Evolutionary conservation across 2,888 invertebrate genomes (phyloP), one percentile per base, ranked within the genome.

Genomic region (Muschampia plurimacula): DNA sequence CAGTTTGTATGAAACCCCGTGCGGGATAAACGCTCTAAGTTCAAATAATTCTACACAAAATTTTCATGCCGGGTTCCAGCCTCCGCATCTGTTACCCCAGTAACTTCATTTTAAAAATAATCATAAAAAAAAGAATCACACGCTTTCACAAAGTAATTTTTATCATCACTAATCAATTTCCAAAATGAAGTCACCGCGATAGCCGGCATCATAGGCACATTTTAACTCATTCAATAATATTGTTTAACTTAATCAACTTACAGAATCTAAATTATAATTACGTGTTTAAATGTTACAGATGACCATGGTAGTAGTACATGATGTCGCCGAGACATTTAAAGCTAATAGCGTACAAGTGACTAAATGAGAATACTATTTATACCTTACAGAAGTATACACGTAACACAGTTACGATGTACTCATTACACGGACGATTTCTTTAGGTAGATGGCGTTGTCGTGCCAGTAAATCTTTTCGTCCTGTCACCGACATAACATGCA

Each of bases 1-100:
- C 22, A 22, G 22, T 22, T 22, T 22, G 22, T 22, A 22, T 22
- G 22, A 22, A 22, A 22, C 22, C 22, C 22, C 22, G 22, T 22
- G 22, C 22, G 22, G 22, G 22, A 22, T 22, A 22, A 22, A 22
- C 22, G 22, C 22, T 22, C 22, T 1, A 22, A 22, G 22, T 22
- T 22, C 22, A 22, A 22, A 22, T 22, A 22, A 22, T 22, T 22
- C 22, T 22, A 22, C 22, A 6, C 39, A 49, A n/a, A 6, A 44
- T 44, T 44, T 10, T 44, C 49, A 49, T 49, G 49, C 13, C 49
- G 44, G 49, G 13, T 13, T n/a, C n/a, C n/a, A 49, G 49, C 49
- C 49, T 49, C 49, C 49, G 49, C 49, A 49, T 49, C 49, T n/a
- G 49, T n/a, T 49, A 49, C n/a, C 49, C 2, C 49, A 49, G 49